These are phyloP conservation scores for Temnothorax rugatulus DNA, from an alignment of 2,888 invertebrate species.

Conservation along the genomic window DNA sequence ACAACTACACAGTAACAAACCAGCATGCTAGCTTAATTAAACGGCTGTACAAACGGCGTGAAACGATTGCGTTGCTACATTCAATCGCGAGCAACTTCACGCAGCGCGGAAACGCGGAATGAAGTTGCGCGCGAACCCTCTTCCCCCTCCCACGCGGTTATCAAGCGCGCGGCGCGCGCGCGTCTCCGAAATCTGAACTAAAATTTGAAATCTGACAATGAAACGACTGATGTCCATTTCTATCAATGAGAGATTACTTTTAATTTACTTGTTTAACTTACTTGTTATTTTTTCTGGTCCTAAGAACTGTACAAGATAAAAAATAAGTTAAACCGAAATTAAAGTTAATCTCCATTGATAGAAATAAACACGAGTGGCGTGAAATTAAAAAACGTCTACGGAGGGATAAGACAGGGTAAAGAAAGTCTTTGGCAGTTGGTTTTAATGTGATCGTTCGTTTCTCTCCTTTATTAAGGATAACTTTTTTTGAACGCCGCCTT, in stretches of 20 bases:
- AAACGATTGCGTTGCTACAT: not conserved
- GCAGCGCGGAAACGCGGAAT: not conserved
- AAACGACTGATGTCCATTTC: not conserved
- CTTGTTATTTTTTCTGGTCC: too few species aligned
- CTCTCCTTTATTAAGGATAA: slow-evolving; percentile 76
- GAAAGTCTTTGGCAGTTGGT: slow-evolving; percentile 2
- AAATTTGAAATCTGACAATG: not conserved
- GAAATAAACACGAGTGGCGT: not conserved
- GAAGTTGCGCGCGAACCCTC: not conserved
- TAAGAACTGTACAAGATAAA: too few species aligned
- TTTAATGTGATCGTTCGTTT: slow-evolving; percentile 69
- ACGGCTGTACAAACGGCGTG: not conserved
- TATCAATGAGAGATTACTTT: too few species aligned
- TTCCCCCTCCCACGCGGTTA: not conserved
- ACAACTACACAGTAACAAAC: slow-evolving; percentile 7
- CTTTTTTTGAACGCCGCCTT: slow-evolving; percentile 68
- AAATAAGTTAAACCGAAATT: too few species aligned
- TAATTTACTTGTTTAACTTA: too few species aligned
- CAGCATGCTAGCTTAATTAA: not conserved
- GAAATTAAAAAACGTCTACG: slow-evolving; percentile 10
- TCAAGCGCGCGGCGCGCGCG: not conserved
- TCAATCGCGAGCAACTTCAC: not conserved
- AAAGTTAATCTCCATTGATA: too few species aligned
- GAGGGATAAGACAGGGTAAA: slow-evolving; percentile 14
- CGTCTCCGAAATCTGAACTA: not conserved